Evolutionary conservation across 2,888 invertebrate species (phyloP), one percentile per base, ranked within the genome.

Genomic region (Apomyelois bistriatella): DNA sequence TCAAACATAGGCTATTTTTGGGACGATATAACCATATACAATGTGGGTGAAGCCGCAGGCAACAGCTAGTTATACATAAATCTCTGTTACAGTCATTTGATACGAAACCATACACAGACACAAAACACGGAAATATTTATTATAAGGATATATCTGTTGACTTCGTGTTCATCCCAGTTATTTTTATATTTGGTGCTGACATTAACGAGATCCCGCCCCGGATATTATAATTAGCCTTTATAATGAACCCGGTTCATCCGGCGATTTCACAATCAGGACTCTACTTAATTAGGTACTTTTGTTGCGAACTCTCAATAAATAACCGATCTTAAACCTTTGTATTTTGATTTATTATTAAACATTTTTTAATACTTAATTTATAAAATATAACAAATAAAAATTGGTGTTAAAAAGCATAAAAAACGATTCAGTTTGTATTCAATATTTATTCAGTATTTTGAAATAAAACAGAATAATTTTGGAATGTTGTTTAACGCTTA

Each of bases 211-310:
- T 75, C 70, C 68, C 71, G 10, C 66, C 59, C 61, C 59, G 65
- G 69, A 67, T 72, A 72, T 70, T 71, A 72, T 76, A 74, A 78
- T 76, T 73, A 76, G 70, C 66, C 59, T 65, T 66, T 64, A 70
- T 73, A 72, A 74, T 64, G 70, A 74, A 64, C 68, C 70, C 60
- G 64, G 65, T 69, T 72, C 65, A 62, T 75, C 65, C 60, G 53
- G 55, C 51, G 49, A 60, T 32, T 59, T 58, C 56, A 54, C 35
- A 43, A 55, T 53, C 13, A 13, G 12, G 46, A 9, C 8, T 22
- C n/a, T 1, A 28, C 42, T 43, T 42, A 43, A 43, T 43, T 43
- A 43, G 42, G 10, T 28, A 43, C 12, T 43, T 43, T 43, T 43
- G 42, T 32, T 43, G 49, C 40, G 46, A 56, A 56, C 43, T 56